These are phyloP conservation scores for Triplophysa bombifrons DNA, from an alignment of 2,797 vertebrate species.

Conservation along the genomic window DNA sequence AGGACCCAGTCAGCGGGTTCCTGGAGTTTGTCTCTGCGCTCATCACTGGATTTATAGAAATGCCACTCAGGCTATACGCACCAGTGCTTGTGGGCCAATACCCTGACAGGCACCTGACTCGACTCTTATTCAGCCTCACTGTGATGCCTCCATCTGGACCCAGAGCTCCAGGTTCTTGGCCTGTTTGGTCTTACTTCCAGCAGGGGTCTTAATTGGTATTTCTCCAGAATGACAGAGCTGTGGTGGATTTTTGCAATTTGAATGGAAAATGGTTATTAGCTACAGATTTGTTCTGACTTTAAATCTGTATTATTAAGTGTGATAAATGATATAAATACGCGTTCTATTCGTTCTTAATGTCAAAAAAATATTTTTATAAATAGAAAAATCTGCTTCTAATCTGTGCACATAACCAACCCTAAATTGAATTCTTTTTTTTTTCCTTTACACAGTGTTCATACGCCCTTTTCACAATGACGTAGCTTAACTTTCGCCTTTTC, in stretches of 20 bases:
- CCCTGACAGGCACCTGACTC: conserved; percentile 72
- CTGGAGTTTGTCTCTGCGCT: conserved; percentile 93
- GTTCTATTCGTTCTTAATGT: background rate
- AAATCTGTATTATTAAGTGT: background rate
- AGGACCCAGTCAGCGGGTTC: conserved; percentile 87
- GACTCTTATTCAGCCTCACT: conserved; percentile 68
- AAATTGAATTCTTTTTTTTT: background rate
- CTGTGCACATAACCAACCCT: background rate
- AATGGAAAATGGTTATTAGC: background rate
- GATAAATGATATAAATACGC: background rate
- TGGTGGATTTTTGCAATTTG: background rate
- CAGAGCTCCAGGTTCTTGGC: conserved; percentile 1
- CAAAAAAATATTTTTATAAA: background rate
- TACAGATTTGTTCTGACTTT: background rate
- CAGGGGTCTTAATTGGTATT: conserved; percentile 44
- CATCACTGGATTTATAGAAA: conserved; percentile 97
- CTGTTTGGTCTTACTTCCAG: conserved; percentile 38
- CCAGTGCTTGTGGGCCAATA: conserved; percentile 39
- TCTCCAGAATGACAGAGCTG: conserved; percentile 2
- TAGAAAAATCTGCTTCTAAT: background rate
- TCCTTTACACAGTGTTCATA: too few relatives aligned
- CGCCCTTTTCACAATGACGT: too few relatives aligned
- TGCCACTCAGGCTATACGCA: conserved; percentile 84
- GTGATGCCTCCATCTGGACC: conserved; percentile 29
- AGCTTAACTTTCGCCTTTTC: too few relatives aligned